A percentile compares a stretch with the other conserved stretches of the same genome.
These are phyloP conservation scores for Tiphia femorata DNA, from an alignment of 2,888 invertebrate genomes.

Conservation along the genomic window DNA sequence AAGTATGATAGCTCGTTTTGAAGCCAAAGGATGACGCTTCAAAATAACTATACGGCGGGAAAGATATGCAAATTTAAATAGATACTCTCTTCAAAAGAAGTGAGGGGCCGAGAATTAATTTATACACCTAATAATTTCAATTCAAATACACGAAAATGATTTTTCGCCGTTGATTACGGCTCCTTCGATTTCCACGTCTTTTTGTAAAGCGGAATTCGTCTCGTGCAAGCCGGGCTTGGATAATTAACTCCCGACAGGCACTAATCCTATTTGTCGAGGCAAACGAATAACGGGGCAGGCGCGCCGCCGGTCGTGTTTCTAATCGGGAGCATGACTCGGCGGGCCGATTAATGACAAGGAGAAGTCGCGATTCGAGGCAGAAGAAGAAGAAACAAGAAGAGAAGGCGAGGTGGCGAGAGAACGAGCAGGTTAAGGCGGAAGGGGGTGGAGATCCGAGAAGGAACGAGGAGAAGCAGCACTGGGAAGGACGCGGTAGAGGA, in stretches of 20 bases:
- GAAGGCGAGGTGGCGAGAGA: not conserved
- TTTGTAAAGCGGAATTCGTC: no score
- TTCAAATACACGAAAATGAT: no score
- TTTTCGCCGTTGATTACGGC: no score
- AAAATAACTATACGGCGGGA: no score
- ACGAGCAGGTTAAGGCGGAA: constrained; percentile 1
- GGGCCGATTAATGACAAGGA: constrained; percentile 52
- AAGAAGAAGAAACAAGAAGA: not conserved
- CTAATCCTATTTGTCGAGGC: constrained; percentile 45
- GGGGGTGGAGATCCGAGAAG: not conserved
- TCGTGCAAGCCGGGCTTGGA: no score
- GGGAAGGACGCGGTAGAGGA: not conserved
- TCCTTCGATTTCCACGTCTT: no score
- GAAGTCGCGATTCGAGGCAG: constrained; percentile 30
- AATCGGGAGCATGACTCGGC: constrained; percentile 50
- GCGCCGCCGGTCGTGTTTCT: constrained; percentile 36
- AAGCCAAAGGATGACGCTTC: no score
- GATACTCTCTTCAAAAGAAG: no score
- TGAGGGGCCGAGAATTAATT: no score
- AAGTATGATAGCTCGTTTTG: no score
- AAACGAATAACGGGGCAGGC: constrained; percentile 42
- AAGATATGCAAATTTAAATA: no score
- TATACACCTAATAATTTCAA: no score
- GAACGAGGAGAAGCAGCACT: constrained; percentile 2
- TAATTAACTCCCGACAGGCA: constrained; percentile 16